A percentile compares a stretch with the other conserved stretches of the same genome.
Evolutionary conservation across 1,140 invertebrate genomes (phyloP).

Genomic region (Zophobas morio): DNA sequence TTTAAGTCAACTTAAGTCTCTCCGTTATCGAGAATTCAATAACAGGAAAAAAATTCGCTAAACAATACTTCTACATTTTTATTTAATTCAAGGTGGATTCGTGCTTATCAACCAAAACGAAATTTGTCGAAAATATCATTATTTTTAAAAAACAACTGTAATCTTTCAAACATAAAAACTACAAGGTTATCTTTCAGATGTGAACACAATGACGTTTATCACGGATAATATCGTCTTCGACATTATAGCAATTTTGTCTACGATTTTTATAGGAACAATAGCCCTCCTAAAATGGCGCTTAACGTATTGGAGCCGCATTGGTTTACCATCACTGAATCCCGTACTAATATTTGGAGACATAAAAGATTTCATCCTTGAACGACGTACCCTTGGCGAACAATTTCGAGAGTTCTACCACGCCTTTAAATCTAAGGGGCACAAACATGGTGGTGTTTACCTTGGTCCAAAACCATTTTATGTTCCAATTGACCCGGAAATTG

Average conservation of each 20-base stretch:
- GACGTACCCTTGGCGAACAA: conserved; percentile 53
- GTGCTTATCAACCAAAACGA: too few relatives aligned
- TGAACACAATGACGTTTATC: neutral
- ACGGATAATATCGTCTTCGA: neutral
- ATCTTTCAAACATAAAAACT: too few relatives aligned
- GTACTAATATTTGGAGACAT: conserved; percentile 61
- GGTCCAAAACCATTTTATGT: conserved; percentile 34
- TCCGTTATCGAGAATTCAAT: too few relatives aligned
- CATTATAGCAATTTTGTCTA: neutral
- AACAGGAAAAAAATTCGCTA: too few relatives aligned
- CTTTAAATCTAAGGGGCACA: conserved; percentile 48
- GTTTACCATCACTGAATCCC: conserved; percentile 56
- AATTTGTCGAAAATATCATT: too few relatives aligned
- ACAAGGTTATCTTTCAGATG: too few relatives aligned
- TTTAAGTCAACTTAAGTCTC: too few relatives aligned
- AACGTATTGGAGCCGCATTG: conserved; percentile 59
- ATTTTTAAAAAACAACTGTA: too few relatives aligned
- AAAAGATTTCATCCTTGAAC: conserved; percentile 46
- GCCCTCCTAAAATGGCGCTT: conserved; percentile 54
- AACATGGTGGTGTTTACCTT: conserved; percentile 64
- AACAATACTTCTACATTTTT: too few relatives aligned
- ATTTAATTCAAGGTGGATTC: too few relatives aligned
- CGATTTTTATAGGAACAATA: conserved; percentile 3
- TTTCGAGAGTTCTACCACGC: conserved; percentile 57
- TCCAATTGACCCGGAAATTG: conserved; percentile 67